A percentile compares a stretch with the other conserved stretches of the same genome.
Conservation (phyloP, 2,113 vertebrate genomes). For the Alexandromys fortis region DNA sequence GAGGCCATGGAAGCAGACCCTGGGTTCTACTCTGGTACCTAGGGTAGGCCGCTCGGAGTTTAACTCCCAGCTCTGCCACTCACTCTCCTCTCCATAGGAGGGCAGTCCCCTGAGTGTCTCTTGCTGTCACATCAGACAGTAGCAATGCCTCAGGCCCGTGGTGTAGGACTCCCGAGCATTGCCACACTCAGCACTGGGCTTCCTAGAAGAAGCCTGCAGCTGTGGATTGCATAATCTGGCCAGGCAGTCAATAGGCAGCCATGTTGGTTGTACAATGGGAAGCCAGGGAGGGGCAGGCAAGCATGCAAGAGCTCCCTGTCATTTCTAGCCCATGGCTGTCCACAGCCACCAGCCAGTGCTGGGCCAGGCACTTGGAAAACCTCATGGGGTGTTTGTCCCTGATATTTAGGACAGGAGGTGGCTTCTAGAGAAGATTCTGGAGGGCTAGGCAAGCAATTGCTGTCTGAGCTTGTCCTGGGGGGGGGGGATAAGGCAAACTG, state of each 20-base stretch:
- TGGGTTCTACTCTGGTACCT: background rate
- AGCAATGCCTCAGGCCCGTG: background rate
- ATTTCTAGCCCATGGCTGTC: background rate
- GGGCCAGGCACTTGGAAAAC: background rate
- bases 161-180: fast-evolving
- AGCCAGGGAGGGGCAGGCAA: no score
- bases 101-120: background rate
- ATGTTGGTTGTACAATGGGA: background rate
- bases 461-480: background rate
- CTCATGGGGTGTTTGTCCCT: background rate
- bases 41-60: background rate
- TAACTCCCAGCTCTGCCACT: background rate
- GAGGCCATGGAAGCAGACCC: background rate
- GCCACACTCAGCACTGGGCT: background rate
- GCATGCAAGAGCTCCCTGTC: background rate
- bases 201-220: background rate
- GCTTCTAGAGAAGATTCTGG: background rate
- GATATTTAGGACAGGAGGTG: background rate
- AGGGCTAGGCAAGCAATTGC: background rate
- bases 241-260: background rate
- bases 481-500: background rate
- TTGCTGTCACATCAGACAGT: background rate
- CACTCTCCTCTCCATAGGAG: background rate
- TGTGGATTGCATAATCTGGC: background rate
- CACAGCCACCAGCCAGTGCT: background rate